These are phyloP conservation scores for Listronotus oregonensis DNA, from an alignment of 1,140 invertebrate species.

Conservation along the genomic window DNA sequence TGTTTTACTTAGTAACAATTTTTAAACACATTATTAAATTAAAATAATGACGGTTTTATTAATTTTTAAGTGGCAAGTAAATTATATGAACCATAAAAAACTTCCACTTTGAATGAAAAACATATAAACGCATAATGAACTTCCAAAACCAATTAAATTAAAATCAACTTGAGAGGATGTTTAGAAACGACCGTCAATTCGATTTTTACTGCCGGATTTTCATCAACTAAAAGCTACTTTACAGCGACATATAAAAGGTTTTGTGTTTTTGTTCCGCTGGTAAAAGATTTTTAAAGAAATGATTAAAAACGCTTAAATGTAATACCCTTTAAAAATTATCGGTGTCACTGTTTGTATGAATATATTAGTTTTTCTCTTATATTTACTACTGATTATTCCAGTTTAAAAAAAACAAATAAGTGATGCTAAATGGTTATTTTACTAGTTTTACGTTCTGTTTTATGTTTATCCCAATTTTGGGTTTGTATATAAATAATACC, in stretches of 20 bases:
- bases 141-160: conserved; percentile 33
- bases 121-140: conserved; percentile 27
- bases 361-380: no score
- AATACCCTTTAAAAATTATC: no score
- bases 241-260: conserved; percentile 25
- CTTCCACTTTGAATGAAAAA: conserved; percentile 13
- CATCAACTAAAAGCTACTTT: conserved; percentile 37
- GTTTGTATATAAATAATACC: no score
- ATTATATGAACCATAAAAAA: conserved; percentile 13
- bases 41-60: not conserved
- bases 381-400: no score
- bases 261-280: conserved; percentile 21
- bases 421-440: no score
- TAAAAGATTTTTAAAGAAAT: no score
- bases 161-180: conserved; percentile 31
- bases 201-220: conserved; percentile 35
- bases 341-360: no score
- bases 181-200: conserved; percentile 29
- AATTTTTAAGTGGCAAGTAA: not conserved
- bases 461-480: no score
- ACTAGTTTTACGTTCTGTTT: no score
- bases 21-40: not conserved
- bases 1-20: no score
- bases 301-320: no score
- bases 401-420: no score